A percentile compares a stretch with the other conserved stretches of the same genome.
Evolutionary conservation across 1,140 invertebrate genomes (phyloP).

Genomic region (Achroia grisella): DNA sequence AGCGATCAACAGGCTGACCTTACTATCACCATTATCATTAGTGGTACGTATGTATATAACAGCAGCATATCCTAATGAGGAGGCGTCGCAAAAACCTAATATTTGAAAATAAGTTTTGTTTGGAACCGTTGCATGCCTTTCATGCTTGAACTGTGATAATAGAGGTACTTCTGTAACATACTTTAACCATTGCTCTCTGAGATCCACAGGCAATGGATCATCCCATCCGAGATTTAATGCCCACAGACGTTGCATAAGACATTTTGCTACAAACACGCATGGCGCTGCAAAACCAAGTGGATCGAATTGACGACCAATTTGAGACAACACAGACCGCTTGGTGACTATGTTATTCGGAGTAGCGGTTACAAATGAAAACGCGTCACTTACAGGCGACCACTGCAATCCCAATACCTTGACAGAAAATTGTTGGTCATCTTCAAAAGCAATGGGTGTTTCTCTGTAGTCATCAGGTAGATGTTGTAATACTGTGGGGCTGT

Average conservation of each 20-base stretch:
- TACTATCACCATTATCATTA: too few relatives aligned
- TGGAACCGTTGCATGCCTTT: background rate
- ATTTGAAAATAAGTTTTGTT: background rate
- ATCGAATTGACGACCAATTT: too few relatives aligned
- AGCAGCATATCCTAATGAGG: background rate
- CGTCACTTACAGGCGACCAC: background rate
- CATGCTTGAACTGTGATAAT: background rate
- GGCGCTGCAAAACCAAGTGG: constrained; percentile 1
- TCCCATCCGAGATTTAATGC: constrained; percentile 2
- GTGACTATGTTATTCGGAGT: background rate
- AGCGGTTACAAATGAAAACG: background rate
- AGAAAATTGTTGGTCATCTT: too few relatives aligned
- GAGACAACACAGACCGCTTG: too few relatives aligned
- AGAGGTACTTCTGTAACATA: too few relatives aligned
- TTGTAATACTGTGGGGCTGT: background rate
- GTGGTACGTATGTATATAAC: background rate
- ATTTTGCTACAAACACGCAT: constrained; percentile 1
- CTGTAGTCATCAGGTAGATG: too few relatives aligned
- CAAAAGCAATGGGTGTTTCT: too few relatives aligned
- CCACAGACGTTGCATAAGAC: constrained; percentile 1
- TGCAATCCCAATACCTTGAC: background rate
- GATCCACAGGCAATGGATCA: background rate
- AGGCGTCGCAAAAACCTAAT: too few relatives aligned
- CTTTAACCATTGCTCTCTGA: background rate
- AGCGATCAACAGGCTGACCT: too few relatives aligned